Percentiles rank a stretch among this genome's conserved stretches.
Evolutionary conservation across 2,797 vertebrate genomes (phyloP).

Genomic region (Paedocypris micromegethes): DNA sequence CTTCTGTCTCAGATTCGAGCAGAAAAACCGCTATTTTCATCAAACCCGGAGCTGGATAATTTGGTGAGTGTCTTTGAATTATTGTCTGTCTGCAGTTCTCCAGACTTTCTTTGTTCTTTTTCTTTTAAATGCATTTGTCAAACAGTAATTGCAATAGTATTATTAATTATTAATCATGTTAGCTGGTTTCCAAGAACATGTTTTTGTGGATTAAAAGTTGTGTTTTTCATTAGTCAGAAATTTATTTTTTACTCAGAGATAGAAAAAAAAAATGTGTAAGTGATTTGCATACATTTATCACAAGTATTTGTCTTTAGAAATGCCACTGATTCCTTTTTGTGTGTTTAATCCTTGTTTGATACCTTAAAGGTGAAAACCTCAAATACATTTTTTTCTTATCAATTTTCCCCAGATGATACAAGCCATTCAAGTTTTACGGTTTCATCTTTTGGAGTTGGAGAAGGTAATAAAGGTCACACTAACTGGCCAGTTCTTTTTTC

Average conservation of each 20-base stretch:
- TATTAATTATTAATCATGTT: no score
- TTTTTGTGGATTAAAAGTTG: no score
- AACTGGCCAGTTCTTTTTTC: conserved; percentile 53
- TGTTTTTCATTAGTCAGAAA: no score
- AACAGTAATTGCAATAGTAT: no score
- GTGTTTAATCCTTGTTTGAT: not conserved
- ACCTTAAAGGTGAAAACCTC: not conserved
- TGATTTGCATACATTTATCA: no score
- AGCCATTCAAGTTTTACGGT: conserved; percentile 99
- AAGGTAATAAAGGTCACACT: conserved; percentile 82
- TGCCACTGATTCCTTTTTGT: not conserved
- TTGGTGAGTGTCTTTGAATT: conserved; percentile 76
- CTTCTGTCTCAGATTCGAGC: conserved; percentile 85
- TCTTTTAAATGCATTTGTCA: no score
- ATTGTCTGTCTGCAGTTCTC: not conserved
- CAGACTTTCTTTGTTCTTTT: no score
- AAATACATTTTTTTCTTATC: conserved; percentile 37
- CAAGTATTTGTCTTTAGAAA: not conserved
- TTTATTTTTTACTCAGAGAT: no score
- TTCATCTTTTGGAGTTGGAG: conserved; percentile 99
- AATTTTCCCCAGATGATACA: conserved; percentile 94
- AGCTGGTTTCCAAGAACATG: no score
- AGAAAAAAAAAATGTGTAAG: no score
- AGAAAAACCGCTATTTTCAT: conserved; percentile 98
- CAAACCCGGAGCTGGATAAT: conserved; percentile 98